phyloP scores from a whole-genome alignment of 1,140 invertebrate genomes.

The Drosophila athabasca region DNA sequence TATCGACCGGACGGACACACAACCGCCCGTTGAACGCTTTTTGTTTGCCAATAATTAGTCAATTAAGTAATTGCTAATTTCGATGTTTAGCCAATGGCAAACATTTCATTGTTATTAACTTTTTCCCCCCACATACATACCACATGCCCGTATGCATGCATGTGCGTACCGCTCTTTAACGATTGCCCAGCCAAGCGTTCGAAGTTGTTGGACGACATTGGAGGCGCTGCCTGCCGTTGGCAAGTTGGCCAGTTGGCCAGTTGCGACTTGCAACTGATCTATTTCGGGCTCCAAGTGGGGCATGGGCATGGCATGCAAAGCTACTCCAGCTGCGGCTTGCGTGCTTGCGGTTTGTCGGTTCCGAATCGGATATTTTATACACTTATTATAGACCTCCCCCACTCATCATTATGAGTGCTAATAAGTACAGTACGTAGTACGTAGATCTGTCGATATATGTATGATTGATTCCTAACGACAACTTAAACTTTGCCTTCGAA shows the following conservation, averaged over 20 bases:
- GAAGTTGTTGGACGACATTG: conserved; percentile 18
- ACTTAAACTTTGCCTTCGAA: conserved; percentile 2
- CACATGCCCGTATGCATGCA: too few relatives aligned
- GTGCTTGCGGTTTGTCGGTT: not conserved
- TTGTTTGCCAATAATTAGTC: conserved; percentile 71
- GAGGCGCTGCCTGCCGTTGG: conserved; percentile 3
- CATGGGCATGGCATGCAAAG: conserved; percentile 1
- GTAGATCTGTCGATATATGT: not conserved
- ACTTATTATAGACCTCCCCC: too few relatives aligned
- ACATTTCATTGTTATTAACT: conserved; percentile 50
- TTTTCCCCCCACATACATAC: conserved; percentile 21
- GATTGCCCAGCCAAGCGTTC: conserved; percentile 27
- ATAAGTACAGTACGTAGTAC: conserved; percentile 1
- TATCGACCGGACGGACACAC: conserved; percentile 23
- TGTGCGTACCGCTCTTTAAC: conserved; percentile 11
- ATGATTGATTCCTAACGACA: conserved; percentile 6
- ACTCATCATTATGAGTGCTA: too few relatives aligned
- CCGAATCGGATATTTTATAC: not conserved
- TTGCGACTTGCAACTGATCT: conserved; percentile 7
- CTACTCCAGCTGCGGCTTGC: not conserved
- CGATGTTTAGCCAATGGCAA: conserved; percentile 56
- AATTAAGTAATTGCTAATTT: conserved; percentile 71
- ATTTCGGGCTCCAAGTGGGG: conserved; percentile 38
- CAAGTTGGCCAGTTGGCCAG: not conserved
- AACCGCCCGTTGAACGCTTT: conserved; percentile 9